These are phyloP conservation scores for Manis crassicaudata DNA, from an alignment of 2,797 vertebrate species.

Conservation along the genomic window DNA sequence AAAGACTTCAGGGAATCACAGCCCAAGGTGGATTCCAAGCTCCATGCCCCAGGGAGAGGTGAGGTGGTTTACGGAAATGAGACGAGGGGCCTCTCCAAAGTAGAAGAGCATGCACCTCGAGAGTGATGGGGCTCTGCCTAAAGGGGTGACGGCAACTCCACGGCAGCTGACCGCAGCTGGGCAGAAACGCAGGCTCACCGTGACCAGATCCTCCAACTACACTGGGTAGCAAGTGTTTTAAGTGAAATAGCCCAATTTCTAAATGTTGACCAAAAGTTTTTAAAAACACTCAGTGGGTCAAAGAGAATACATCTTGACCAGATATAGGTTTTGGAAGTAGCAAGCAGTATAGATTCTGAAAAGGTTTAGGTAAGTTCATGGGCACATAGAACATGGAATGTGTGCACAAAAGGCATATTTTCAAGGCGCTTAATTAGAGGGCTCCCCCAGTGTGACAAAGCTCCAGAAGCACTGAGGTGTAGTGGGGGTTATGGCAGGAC, in stretches of 20 bases:
- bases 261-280: neutral
- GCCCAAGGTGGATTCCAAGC: neutral
- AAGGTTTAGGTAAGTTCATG: neutral
- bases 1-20: neutral
- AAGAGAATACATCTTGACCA: neutral
- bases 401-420: neutral
- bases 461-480: neutral
- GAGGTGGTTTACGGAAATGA: neutral
- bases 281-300: neutral
- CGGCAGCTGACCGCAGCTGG: too few relatives aligned
- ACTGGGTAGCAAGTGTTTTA: neutral
- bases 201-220: neutral
- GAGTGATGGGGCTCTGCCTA: neutral
- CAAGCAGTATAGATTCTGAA: neutral
- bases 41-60: neutral
- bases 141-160: too few relatives aligned
- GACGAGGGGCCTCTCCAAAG: neutral
- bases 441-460: rapidly evolving
- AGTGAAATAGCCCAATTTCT: neutral
- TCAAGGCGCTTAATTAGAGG: neutral
- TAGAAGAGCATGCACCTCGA: rapidly evolving
- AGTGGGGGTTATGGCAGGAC: too few relatives aligned
- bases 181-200: neutral
- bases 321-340: neutral
- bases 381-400: neutral